Percentiles rank a stretch among this genome's conserved stretches.
These are phyloP conservation scores for Escarpia spicata DNA, from an alignment of 2,888 invertebrate genomes.

Conservation along the genomic window DNA sequence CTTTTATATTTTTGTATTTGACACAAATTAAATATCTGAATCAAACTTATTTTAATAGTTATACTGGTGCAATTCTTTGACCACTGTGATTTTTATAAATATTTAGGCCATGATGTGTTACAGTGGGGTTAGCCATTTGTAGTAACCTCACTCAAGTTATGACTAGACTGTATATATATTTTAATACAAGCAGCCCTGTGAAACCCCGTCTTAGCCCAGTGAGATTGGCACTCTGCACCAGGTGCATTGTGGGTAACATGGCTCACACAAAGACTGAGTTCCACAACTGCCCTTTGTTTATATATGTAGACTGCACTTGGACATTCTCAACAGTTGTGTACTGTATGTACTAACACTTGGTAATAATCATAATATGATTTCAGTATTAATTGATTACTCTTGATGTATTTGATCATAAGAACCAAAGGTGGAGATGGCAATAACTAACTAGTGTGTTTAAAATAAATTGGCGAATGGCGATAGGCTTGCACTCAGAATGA, in stretches of 20 bases:
- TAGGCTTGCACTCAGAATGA: background rate
- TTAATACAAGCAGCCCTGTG: background rate
- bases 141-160: conserved; percentile 3
- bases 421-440: background rate
- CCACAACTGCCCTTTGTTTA: conserved; percentile 1
- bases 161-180: background rate
- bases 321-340: background rate
- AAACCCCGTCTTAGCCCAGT: background rate
- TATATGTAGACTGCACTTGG: conserved; percentile 13
- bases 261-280: background rate
- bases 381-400: conserved; percentile 13
- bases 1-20: background rate
- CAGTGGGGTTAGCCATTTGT: background rate
- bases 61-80: background rate
- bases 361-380: conserved; percentile 10
- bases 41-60: background rate
- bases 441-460: background rate
- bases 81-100: background rate
- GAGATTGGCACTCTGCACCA: background rate
- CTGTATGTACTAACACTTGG: conserved; percentile 11
- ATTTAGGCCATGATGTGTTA: background rate
- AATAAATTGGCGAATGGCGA: background rate
- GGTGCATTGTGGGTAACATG: background rate
- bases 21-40: background rate
- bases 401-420: background rate